Evolutionary conservation across 2,888 invertebrate species (phyloP), one percentile per base, ranked within the genome.

Genomic region (Mechanitis messenoides): DNA sequence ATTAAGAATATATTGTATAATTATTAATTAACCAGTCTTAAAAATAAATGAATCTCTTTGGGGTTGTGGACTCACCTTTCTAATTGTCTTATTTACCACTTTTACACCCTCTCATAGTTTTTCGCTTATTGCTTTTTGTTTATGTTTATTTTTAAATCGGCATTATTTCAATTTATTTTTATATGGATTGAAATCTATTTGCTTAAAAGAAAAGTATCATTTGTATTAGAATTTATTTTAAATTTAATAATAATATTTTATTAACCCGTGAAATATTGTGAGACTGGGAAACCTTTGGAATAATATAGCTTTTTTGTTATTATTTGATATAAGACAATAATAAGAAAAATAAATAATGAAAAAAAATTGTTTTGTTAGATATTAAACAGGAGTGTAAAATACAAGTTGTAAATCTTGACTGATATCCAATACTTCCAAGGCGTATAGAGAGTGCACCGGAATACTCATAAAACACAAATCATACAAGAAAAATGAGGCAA

Each of bases 381-480:
- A 31, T 50, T 31, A 1, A 31, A 31, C 7, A 31, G 7, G 5
- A 6, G 6, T 31, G 31, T 50, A 2, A 50, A 50, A 50, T 50
- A 11, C 6, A 31, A 50, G 3, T 31, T 31, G 3, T 31, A 7
- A 20, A 28, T 83, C 6, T 42, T 11, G 84, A 84, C 84, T 81
- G 79, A 84, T 85, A 85, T 85, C 83, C 85, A 85, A 86, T 86
- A 84, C 81, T 80, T 76, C 77, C 79, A 74, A 69, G 73, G 72
- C 75, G 80, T 79, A 73, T 62, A 53, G 53, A 62, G 77, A 77
- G 79, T 81, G 85, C 84, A 82, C 71, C 72, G 74, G 78, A 81
- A 83, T 79, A 81, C 81, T 82, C 79, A 78, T 81, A 79, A 80
- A 76, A 83, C 83, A 86, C 84, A 85, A 85, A 84, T 85, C 85